Conservation (phyloP, 2,113 vertebrate genomes). For the Melanostigma gelatinosum region DNA sequence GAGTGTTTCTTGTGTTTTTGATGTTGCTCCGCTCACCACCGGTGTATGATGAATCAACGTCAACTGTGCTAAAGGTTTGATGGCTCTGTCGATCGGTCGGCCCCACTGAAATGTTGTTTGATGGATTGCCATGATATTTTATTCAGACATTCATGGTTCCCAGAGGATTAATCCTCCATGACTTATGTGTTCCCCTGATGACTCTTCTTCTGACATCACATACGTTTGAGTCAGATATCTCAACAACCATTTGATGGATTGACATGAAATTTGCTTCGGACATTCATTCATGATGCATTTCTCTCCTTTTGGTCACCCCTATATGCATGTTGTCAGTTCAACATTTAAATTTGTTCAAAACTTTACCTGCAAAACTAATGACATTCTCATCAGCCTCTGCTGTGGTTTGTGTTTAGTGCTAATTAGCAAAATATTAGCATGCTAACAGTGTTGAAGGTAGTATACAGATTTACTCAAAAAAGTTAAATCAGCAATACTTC, state of each 20-base stretch:
- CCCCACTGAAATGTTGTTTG: neutral
- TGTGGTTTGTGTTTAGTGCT: neutral
- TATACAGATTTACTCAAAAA: too few species aligned
- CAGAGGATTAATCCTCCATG: neutral
- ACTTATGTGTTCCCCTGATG: neutral
- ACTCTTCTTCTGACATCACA: neutral
- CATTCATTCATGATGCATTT: too few species aligned
- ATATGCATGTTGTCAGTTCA: too few species aligned
- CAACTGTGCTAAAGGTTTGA: neutral
- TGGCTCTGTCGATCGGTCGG: neutral
- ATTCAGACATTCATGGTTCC: neutral
- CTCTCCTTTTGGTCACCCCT: neutral
- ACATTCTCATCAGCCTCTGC: neutral
- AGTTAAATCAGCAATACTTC: neutral
- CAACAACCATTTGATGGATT: neutral
- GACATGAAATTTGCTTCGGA: neutral
- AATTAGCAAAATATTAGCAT: neutral
- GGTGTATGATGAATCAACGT: neutral
- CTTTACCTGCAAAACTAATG: neutral
- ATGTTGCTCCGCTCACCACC: neutral
- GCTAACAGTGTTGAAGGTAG: neutral
- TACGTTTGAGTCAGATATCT: neutral
- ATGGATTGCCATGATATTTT: neutral
- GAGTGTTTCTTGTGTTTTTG: constrained; percentile 35
- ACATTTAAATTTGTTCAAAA: neutral